Conservation (phyloP, 2,888 invertebrate genomes). For the Ceratothoa steindachneri region DNA sequence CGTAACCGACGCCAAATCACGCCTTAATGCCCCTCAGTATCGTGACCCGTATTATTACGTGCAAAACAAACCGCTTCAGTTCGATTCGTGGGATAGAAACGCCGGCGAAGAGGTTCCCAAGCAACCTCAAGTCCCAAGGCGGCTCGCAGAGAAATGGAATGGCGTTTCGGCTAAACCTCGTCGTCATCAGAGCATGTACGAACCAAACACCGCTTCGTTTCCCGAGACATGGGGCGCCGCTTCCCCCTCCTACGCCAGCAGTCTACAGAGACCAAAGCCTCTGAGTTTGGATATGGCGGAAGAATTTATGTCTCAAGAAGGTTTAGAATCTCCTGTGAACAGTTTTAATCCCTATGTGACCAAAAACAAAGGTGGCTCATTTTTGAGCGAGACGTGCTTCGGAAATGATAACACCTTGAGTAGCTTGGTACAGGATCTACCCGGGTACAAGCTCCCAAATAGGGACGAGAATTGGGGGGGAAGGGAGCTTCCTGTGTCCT, state of each 20-base stretch:
- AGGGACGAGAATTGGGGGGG: not conserved
- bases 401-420: not conserved
- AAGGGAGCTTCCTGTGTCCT: not conserved
- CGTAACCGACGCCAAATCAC: not conserved
- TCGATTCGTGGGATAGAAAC: not conserved
- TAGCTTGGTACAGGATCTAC: not conserved
- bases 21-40: not conserved
- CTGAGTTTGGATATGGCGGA: slow-evolving; percentile 36
- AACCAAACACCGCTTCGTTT: not conserved
- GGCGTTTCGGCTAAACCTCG: not conserved
- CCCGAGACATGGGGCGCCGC: not conserved
- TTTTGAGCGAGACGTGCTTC: not conserved
- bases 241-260: not conserved
- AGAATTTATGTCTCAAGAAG: slow-evolving; percentile 36
- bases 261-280: slow-evolving; percentile 33
- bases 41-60: not conserved
- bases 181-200: slow-evolving; percentile 6
- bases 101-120: not conserved
- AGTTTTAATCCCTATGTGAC: slow-evolving; percentile 5
- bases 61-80: not conserved
- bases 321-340: slow-evolving; percentile 16
- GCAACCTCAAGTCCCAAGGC: not conserved
- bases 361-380: no score
- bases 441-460: slow-evolving; percentile 1
- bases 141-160: not conserved